Evolutionary conservation across 2,888 invertebrate species (phyloP).

Genomic region (Meliscaeva auricollis): DNA sequence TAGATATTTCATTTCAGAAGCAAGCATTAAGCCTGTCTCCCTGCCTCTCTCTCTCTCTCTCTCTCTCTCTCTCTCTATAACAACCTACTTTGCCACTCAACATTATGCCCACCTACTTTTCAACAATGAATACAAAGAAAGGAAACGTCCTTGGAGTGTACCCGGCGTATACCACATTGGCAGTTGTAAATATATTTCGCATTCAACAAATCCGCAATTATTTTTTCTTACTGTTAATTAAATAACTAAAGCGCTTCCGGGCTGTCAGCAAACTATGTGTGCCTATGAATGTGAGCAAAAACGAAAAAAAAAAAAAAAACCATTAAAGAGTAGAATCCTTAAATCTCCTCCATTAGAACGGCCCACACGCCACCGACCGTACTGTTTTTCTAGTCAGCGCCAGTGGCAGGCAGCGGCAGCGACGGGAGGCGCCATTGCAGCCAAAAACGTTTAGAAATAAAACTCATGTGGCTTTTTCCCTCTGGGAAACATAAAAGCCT

Average conservation of each 20-base stretch:
- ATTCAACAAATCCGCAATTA: constrained; percentile 63
- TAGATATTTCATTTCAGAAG: constrained; percentile 33
- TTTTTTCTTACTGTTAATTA: constrained; percentile 62
- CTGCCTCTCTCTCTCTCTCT: too few relatives aligned
- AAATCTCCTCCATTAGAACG: too few relatives aligned
- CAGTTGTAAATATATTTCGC: constrained; percentile 45
- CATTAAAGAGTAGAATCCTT: too few relatives aligned
- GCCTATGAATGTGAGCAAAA: neutral
- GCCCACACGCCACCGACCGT: too few relatives aligned
- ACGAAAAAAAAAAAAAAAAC: constrained; percentile 7
- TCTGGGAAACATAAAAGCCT: constrained; percentile 46
- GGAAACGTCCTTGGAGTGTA: constrained; percentile 58
- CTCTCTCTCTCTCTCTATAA: too few relatives aligned
- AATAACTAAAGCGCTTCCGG: constrained; percentile 65
- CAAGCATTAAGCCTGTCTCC: too few relatives aligned
- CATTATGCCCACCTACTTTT: too few relatives aligned
- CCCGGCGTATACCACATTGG: constrained; percentile 56
- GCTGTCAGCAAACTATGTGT: constrained; percentile 50
- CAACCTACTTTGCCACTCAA: too few relatives aligned
- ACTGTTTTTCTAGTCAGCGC: too few relatives aligned
- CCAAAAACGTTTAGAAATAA: constrained; percentile 37
- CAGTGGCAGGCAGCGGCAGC: too few relatives aligned
- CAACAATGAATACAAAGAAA: constrained; percentile 40
- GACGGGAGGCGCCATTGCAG: neutral
- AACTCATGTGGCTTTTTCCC: constrained; percentile 64